phyloP scores from a whole-genome alignment of 2,797 vertebrate genomes.

The Ficedula albicollis region DNA sequence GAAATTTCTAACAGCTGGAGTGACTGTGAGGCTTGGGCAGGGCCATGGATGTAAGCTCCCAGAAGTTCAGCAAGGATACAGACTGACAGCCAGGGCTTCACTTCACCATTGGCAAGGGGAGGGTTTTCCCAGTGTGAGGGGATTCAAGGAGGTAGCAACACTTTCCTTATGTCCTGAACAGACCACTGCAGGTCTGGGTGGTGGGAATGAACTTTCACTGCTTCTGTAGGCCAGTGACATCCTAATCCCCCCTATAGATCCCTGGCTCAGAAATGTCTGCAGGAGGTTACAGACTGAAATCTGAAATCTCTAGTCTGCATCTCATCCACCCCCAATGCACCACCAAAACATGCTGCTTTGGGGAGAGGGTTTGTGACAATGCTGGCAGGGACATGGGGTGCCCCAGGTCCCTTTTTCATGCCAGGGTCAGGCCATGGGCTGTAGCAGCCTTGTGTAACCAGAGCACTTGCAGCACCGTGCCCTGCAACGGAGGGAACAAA shows the following conservation, averaged over 20 bases:
- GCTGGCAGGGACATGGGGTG: background rate
- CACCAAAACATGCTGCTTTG: background rate
- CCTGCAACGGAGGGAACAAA: background rate
- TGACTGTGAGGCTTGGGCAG: background rate
- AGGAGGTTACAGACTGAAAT: background rate
- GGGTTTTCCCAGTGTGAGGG: background rate
- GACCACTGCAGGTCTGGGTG: background rate
- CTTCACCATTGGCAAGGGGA: accelerated
- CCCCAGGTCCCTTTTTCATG: background rate
- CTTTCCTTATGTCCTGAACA: background rate
- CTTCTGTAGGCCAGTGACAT: background rate
- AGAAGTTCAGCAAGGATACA: background rate
- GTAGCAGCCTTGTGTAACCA: background rate
- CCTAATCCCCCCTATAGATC: accelerated
- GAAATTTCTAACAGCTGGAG: slow-evolving; percentile 24
- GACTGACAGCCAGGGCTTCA: background rate
- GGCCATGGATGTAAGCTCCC: background rate
- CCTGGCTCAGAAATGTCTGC: background rate
- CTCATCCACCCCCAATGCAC: accelerated
- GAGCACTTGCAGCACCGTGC: background rate
- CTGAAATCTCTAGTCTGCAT: background rate
- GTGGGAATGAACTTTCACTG: background rate
- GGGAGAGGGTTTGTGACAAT: background rate
- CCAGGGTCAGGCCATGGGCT: background rate
- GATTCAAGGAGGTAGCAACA: background rate